Percentiles rank a stretch among this genome's conserved stretches.
Conservation (phyloP, 2,888 invertebrate species). For the Nephrotoma flavescens region DNA sequence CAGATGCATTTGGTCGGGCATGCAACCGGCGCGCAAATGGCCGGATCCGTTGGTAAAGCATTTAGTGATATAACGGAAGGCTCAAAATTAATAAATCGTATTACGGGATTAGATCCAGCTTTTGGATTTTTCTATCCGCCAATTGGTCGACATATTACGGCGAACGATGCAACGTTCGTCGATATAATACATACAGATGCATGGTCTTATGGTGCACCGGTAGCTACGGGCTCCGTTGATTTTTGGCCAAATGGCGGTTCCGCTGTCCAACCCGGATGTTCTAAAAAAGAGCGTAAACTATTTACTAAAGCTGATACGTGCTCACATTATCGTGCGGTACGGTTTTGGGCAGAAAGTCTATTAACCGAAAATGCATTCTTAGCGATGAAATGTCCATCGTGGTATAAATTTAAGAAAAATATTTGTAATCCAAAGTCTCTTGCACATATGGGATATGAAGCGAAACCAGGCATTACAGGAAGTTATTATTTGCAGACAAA, state of each 20-base stretch:
- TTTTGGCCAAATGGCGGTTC: conserved; percentile 25
- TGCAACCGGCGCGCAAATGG: conserved; percentile 28
- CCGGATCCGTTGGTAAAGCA: conserved; percentile 26
- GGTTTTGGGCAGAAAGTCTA: conserved; percentile 45
- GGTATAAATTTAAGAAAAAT: conserved; percentile 36
- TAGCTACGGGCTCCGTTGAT: conserved; percentile 35
- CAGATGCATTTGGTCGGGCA: conserved; percentile 28
- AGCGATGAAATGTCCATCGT: conserved; percentile 38
- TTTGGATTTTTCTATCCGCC: conserved; percentile 13
- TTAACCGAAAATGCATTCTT: conserved; percentile 31
- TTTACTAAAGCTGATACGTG: conserved; percentile 30
- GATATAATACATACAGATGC: conserved; percentile 50
- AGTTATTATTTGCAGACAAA: conserved; percentile 31
- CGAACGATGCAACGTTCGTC: conserved; percentile 36
- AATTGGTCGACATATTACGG: neutral
- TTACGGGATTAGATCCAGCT: conserved; percentile 15
- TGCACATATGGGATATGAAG: conserved; percentile 25
- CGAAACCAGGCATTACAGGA: conserved; percentile 21
- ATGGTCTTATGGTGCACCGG: conserved; percentile 37
- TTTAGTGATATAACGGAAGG: conserved; percentile 14
- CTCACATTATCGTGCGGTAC: conserved; percentile 46
- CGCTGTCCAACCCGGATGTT: conserved; percentile 15
- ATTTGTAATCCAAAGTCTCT: conserved; percentile 12
- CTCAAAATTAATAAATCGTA: conserved; percentile 6
- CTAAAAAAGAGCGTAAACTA: conserved; percentile 23